Evolutionary conservation across 2,797 vertebrate genomes (phyloP).

Genomic region (Molossus alvarezi): DNA sequence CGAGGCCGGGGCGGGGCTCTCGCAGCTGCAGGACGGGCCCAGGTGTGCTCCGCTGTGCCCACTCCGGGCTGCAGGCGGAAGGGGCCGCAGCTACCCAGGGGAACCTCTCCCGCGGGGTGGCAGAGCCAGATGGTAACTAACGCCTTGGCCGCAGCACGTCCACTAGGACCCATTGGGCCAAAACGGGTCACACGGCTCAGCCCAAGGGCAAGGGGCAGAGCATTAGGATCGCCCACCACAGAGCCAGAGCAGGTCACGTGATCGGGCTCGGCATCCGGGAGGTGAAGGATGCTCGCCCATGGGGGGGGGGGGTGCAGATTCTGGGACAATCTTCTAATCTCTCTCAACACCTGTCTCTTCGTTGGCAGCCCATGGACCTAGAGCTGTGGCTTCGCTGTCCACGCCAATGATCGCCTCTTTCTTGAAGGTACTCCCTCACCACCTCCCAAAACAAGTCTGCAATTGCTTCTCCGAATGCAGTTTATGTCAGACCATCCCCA

Average conservation of each 20-base stretch:
- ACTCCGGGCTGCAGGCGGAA: background rate
- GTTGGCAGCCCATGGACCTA: rapidly evolving
- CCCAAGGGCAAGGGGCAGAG: background rate
- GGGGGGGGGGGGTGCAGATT: too few relatives aligned
- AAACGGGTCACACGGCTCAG: background rate
- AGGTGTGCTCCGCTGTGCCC: background rate
- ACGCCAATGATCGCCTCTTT: background rate
- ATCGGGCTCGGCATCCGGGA: background rate
- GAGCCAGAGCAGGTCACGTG: background rate
- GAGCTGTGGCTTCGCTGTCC: rapidly evolving
- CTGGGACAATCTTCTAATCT: background rate
- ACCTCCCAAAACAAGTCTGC: background rate
- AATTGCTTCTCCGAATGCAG: background rate
- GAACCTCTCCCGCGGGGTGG: rapidly evolving
- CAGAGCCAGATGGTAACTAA: rapidly evolving
- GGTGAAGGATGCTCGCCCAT: rapidly evolving
- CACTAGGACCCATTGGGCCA: rapidly evolving
- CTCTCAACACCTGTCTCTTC: background rate
- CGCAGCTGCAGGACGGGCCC: background rate
- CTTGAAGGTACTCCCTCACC: background rate
- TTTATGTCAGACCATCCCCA: background rate
- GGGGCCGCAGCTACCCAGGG: background rate
- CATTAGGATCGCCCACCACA: too few relatives aligned
- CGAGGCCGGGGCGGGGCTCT: background rate
- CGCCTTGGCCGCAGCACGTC: background rate